Evolutionary conservation across 2,888 invertebrate species (phyloP).

Genomic region (Empis stercorea): DNA sequence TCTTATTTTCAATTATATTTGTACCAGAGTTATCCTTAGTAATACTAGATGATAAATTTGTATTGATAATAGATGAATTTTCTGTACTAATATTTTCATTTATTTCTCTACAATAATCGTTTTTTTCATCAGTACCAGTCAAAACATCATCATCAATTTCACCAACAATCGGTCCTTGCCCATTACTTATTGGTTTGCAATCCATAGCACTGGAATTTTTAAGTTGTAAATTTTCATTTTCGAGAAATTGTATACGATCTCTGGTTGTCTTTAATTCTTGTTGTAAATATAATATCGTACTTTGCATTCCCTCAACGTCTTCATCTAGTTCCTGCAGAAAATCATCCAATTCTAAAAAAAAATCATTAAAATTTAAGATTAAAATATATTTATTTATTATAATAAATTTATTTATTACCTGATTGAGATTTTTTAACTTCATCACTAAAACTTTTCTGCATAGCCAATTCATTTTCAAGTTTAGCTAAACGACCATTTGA

Average conservation of each 20-base stretch:
- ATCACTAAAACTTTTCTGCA: constrained; percentile 90
- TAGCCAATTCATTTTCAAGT: constrained; percentile 85
- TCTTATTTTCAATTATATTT: neutral
- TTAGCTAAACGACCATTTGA: constrained; percentile 90
- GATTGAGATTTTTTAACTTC: constrained; percentile 94
- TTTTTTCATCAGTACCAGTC: constrained; percentile 15
- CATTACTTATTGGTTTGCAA: constrained; percentile 5
- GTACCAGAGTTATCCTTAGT: too few relatives aligned
- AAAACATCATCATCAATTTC: neutral
- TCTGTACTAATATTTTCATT: neutral
- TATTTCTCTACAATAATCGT: constrained; percentile 5
- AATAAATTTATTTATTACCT: too few relatives aligned
- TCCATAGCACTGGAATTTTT: constrained; percentile 15
- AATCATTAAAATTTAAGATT: neutral
- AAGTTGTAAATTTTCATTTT: constrained; percentile 41
- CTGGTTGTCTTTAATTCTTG: constrained; percentile 80
- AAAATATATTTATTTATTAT: too few relatives aligned
- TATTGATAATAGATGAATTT: neutral
- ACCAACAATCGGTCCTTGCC: constrained; percentile 2
- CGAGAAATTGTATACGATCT: constrained; percentile 50
- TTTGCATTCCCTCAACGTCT: constrained; percentile 97
- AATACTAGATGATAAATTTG: too few relatives aligned
- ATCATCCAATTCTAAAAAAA: constrained; percentile 72
- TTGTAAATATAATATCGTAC: constrained; percentile 87
- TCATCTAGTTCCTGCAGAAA: constrained; percentile 92